These are phyloP conservation scores for Telenomus remus DNA, from an alignment of 1,140 invertebrate genomes.

Conservation along the genomic window DNA sequence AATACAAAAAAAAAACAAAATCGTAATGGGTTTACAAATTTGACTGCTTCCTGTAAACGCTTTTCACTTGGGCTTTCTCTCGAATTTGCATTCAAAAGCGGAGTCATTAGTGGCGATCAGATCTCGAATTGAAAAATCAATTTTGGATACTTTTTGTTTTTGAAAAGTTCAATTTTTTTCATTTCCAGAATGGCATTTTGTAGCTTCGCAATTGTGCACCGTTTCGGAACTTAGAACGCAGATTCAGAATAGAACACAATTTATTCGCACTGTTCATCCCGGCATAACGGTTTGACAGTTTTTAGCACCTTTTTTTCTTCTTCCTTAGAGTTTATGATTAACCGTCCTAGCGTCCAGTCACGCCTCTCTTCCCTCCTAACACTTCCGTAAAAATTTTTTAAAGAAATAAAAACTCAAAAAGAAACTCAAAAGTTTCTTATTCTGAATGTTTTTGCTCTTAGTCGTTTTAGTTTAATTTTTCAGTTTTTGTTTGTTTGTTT, in stretches of 20 bases:
- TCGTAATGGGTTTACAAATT: conserved; percentile 15
- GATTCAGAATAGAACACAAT: conserved; percentile 44
- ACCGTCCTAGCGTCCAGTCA: not conserved
- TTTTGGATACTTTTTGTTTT: not conserved
- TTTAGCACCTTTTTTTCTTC: conserved; percentile 9
- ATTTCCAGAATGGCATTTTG: conserved; percentile 32
- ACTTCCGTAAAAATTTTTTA: too few species aligned
- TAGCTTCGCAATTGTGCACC: conserved; percentile 13
- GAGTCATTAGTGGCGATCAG: conserved; percentile 15
- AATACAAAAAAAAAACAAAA: conserved; percentile 14
- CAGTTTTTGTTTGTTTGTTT: too few species aligned
- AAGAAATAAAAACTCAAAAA: too few species aligned
- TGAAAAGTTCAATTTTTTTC: conserved; percentile 13
- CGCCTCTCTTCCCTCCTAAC: not conserved
- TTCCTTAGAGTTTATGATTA: conserved; percentile 15
- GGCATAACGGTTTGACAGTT: conserved; percentile 22
- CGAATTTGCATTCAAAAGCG: conserved; percentile 48
- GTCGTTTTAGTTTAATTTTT: too few species aligned
- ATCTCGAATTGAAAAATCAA: not conserved
- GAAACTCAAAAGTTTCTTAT: too few species aligned
- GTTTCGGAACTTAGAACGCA: conserved; percentile 4
- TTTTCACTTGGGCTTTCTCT: conserved; percentile 51
- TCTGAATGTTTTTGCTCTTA: too few species aligned
- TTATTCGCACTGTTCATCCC: conserved; percentile 14
- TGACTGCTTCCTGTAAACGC: conserved; percentile 28